phyloP scores from a whole-genome alignment of 2,888 invertebrate genomes.

The Hesperia comma region DNA sequence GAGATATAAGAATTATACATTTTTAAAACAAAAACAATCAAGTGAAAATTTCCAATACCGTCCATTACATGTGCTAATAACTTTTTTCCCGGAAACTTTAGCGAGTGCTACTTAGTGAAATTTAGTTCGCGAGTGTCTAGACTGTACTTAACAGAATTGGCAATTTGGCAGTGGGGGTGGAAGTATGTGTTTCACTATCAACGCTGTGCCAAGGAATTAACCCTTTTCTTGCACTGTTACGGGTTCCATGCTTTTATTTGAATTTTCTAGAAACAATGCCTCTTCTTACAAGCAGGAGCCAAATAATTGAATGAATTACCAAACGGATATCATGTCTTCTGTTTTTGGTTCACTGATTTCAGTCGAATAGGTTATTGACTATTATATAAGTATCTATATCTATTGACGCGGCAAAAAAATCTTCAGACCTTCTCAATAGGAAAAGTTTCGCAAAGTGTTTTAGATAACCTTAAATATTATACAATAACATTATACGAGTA shows the following conservation, averaged over 20 bases:
- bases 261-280: slow-evolving; percentile 18
- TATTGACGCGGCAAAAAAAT: too few relatives aligned
- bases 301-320: not conserved
- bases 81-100: slow-evolving; percentile 1
- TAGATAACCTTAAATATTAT: too few relatives aligned
- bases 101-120: slow-evolving; percentile 17
- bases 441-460: too few relatives aligned
- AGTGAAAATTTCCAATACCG: not conserved
- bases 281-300: not conserved
- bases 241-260: slow-evolving; percentile 23
- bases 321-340: not conserved
- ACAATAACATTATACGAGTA: too few relatives aligned
- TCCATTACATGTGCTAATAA: slow-evolving; percentile 1
- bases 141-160: slow-evolving; percentile 70
- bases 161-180: slow-evolving; percentile 67
- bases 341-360: not conserved
- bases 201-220: slow-evolving; percentile 42
- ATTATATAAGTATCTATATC: too few relatives aligned
- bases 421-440: too few relatives aligned
- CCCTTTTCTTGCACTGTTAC: slow-evolving; percentile 29
- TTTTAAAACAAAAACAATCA: too few relatives aligned
- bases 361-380: too few relatives aligned
- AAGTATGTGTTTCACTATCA: slow-evolving; percentile 48
- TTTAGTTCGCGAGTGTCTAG: slow-evolving; percentile 52
- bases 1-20: too few relatives aligned